Conservation (phyloP, 2,888 invertebrate genomes). For the Aspidiotus rigidus region DNA sequence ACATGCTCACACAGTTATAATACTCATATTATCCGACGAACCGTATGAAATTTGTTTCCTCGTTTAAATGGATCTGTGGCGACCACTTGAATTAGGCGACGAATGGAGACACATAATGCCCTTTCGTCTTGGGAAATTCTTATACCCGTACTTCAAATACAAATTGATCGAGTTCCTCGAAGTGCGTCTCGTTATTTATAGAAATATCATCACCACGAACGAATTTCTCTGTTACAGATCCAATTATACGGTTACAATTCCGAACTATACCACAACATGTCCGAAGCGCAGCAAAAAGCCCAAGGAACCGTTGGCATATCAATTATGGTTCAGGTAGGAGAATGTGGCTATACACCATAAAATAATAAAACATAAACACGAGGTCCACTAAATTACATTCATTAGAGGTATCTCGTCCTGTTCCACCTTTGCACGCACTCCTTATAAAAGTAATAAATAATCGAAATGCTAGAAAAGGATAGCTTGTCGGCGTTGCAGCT, state of each 20-base stretch:
- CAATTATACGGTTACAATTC: constrained; percentile 95
- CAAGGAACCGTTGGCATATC: constrained; percentile 92
- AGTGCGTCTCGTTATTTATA: too few species aligned
- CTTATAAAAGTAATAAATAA: constrained; percentile 15
- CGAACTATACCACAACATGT: constrained; percentile 92
- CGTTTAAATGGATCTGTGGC: too few species aligned
- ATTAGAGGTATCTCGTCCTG: background rate
- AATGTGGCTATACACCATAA: background rate
- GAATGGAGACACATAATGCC: too few species aligned
- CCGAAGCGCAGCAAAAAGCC: constrained; percentile 91
- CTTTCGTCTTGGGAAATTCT: too few species aligned
- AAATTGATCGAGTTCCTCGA: too few species aligned
- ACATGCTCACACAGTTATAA: too few species aligned
- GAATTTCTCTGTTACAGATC: constrained; percentile 53
- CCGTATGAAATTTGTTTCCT: too few species aligned
- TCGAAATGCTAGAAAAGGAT: constrained; percentile 9
- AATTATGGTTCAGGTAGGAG: constrained; percentile 81
- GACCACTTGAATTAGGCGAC: too few species aligned
- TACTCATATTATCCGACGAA: too few species aligned
- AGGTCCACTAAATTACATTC: too few species aligned
- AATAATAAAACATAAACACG: background rate
- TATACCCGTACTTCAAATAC: too few species aligned
- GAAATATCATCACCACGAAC: too few species aligned
- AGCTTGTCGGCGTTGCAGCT: constrained; percentile 7
- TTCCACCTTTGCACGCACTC: constrained; percentile 9